A percentile compares a stretch with the other conserved stretches of the same genome.
phyloP scores from a whole-genome alignment of 2,797 vertebrate genomes.

The Anableps anableps region DNA sequence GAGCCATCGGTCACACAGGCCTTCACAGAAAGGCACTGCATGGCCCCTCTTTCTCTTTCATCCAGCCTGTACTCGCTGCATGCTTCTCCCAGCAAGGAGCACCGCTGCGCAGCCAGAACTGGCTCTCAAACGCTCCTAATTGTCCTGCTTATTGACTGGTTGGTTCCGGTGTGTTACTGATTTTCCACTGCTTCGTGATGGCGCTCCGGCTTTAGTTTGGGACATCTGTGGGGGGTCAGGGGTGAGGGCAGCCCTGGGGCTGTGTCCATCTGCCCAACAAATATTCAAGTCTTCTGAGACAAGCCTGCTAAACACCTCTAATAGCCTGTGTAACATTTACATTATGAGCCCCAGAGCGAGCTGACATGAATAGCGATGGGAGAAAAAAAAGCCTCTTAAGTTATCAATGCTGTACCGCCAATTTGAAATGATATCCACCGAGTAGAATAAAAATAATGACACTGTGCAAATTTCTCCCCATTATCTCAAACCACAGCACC shows the following conservation, averaged over 20 bases:
- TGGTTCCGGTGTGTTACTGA: conserved; percentile 88
- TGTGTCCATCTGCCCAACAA: conserved; percentile 89
- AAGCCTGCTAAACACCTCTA: conserved; percentile 68
- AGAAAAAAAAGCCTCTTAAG: conserved; percentile 29
- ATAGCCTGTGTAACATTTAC: conserved; percentile 59
- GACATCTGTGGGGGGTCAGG: conserved; percentile 93
- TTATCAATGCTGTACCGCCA: conserved; percentile 54
- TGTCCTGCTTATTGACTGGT: conserved; percentile 83
- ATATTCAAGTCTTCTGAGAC: conserved; percentile 65
- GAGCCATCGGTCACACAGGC: conserved; percentile 73
- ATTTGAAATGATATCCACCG: conserved; percentile 43
- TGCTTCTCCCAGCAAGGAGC: conserved; percentile 81
- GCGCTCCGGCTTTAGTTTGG: conserved; percentile 71
- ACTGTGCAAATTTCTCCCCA: conserved; percentile 53
- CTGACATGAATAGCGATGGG: conserved; percentile 5
- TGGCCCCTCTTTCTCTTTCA: conserved; percentile 72
- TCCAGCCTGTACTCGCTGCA: conserved; percentile 79
- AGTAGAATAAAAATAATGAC: conserved; percentile 65
- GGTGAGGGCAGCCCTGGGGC: conserved; percentile 78
- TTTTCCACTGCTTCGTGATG: conserved; percentile 80
- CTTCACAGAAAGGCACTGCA: conserved; percentile 59
- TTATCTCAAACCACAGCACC: conserved; percentile 53
- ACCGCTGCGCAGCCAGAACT: conserved; percentile 79
- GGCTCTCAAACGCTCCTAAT: conserved; percentile 86
- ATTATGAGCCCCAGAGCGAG: conserved; percentile 54